Conservation (phyloP, 2,888 invertebrate genomes). For the Gastracanthus pulcherrimus region DNA sequence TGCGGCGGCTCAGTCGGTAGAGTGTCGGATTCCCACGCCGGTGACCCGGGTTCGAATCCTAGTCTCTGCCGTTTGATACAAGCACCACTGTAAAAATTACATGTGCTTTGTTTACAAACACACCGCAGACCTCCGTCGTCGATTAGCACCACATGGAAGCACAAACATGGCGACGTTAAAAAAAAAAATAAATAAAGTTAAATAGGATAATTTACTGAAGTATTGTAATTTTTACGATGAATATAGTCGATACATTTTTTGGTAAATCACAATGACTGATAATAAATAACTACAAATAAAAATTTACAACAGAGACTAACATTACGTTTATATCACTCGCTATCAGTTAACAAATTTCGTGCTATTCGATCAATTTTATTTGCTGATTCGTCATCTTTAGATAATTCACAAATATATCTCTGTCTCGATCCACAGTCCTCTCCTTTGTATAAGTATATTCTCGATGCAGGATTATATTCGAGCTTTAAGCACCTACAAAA, state of each 20-base stretch:
- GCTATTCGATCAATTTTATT: slow-evolving; percentile 72
- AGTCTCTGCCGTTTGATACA: no score
- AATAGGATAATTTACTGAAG: not conserved
- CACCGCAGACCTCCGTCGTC: no score
- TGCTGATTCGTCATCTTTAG: slow-evolving; percentile 70
- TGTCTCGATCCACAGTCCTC: slow-evolving; percentile 86
- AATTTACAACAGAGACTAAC: not conserved
- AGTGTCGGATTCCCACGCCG: no score
- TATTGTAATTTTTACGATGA: not conserved
- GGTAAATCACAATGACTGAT: not conserved
- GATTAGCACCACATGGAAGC: no score
- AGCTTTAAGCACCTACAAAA: slow-evolving; percentile 83
- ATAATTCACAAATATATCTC: slow-evolving; percentile 85
- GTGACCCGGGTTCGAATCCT: no score
- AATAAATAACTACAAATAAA: not conserved
- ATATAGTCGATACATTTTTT: not conserved
- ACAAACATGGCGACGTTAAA: no score
- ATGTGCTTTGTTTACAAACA: no score
- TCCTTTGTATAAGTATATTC: slow-evolving; percentile 84
- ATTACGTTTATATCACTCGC: not conserved
- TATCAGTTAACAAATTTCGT: slow-evolving; percentile 58
- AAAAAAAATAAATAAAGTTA: no score
- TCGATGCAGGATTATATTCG: slow-evolving; percentile 81
- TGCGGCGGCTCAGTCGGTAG: no score
- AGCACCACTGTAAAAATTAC: no score